These are phyloP conservation scores for Hylomyscus alleni DNA, from an alignment of 2,797 vertebrate species.

Conservation along the genomic window DNA sequence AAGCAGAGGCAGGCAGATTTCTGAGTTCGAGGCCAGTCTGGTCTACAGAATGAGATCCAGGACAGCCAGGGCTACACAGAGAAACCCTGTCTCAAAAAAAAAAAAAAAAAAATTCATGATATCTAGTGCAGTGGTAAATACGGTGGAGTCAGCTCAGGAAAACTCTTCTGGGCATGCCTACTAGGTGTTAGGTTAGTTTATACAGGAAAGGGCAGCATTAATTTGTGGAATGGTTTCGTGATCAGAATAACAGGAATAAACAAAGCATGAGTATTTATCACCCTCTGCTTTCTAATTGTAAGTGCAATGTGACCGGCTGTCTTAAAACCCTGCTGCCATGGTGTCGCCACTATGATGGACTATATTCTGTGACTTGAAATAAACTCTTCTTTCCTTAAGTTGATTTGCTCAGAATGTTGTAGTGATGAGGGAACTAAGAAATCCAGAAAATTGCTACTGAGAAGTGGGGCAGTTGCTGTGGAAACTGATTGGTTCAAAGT, in stretches of 20 bases:
- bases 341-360: too few relatives aligned
- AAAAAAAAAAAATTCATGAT: neutral
- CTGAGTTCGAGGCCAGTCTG: too few relatives aligned
- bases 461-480: neutral
- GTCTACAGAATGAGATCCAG: too few relatives aligned
- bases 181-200: neutral
- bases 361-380: neutral
- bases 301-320: neutral
- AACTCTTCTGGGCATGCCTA: neutral
- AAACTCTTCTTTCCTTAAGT: neutral
- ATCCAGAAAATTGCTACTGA: neutral
- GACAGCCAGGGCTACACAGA: too few relatives aligned
- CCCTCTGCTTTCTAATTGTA: neutral
- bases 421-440: neutral
- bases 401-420: neutral
- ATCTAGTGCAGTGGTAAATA: neutral
- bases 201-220: neutral
- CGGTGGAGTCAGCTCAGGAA: neutral
- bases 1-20: too few relatives aligned
- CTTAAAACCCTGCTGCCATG: neutral
- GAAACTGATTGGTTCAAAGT: neutral
- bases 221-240: neutral
- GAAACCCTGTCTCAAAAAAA: too few relatives aligned
- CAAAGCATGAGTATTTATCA: neutral
- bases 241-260: neutral